Percentiles rank a stretch among this genome's conserved stretches.
These are phyloP conservation scores for Magallana ariakensis DNA, from an alignment of 1,140 invertebrate genomes.

Conservation along the genomic window DNA sequence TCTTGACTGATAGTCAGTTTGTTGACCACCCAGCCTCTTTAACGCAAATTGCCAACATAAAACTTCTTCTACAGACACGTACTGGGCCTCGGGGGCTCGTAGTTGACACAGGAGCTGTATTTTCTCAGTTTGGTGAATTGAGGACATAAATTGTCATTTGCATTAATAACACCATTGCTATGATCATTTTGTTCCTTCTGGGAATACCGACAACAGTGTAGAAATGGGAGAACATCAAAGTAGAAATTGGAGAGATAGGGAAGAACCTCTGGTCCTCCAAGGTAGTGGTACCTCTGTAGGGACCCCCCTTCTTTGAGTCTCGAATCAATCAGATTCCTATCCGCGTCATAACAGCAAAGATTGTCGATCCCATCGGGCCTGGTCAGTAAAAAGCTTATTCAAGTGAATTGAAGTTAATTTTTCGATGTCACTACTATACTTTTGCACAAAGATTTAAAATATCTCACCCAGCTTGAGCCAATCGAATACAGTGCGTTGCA, in stretches of 20 bases:
- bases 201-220: constrained; percentile 47
- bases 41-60: too few relatives aligned
- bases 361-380: constrained; percentile 37
- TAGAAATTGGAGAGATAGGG: constrained; percentile 52
- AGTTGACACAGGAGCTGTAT: constrained; percentile 41
- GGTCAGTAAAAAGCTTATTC: not conserved
- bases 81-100: constrained; percentile 45
- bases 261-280: constrained; percentile 18
- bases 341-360: constrained; percentile 50
- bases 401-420: too few relatives aligned
- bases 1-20: too few relatives aligned
- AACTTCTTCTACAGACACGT: too few relatives aligned
- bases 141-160: constrained; percentile 11
- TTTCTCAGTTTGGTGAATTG: constrained; percentile 34
- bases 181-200: not conserved
- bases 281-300: constrained; percentile 47
- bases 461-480: constrained; percentile 32
- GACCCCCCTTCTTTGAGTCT: constrained; percentile 18
- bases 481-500: constrained; percentile 20
- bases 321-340: constrained; percentile 38
- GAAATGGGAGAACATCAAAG: constrained; percentile 46
- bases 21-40: too few relatives aligned
- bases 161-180: not conserved
- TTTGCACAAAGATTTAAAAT: not conserved
- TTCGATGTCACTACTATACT: too few relatives aligned